Base-by-base conservation (phyloP, 23 tunicate species). In the Phallusia fumigata region DNA sequence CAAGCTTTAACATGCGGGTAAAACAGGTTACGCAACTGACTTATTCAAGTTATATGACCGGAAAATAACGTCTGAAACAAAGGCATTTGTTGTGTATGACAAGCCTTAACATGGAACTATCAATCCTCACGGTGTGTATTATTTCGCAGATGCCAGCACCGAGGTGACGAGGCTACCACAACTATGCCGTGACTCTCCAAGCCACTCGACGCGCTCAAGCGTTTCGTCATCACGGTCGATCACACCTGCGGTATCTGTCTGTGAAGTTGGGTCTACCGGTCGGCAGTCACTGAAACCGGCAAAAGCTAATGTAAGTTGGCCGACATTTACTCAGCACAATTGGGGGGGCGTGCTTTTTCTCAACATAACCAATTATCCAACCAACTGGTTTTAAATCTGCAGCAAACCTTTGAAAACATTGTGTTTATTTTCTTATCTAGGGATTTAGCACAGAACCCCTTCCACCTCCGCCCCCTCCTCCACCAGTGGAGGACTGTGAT, bases 141-240 rank as follows among this genome's bases (percentile, higher is more conserved):
- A 5, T 52, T 19, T 28, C 26, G 8, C 51, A 84, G 83, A 85
- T 36, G 69, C 78, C 78, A 74, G 40, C 45, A 3, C 40, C 1
- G 89, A 85, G 19, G 90, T 90, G 33, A 85, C 74, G 78, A 93
- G 85, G 50, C 81, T 93, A 15, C 97, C 97, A 0, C 97, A 93
- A 65, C 85, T 93, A 10, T 93, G 87, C 50, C 73, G 84, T 10
- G 93, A 93, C 34, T 92, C 97, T 19, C 90, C 96, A 13, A 77
- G 32, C 65, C 89, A 86, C 69, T 83, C 91, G 18, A 82, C 82
- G 44, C 85, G 76, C 19, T 88, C 97, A 58, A 87, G 86, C 74
- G 83, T 87, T 36, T 87, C 97, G 3, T 92, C 92, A 31, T 84
- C 97, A 47, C 88, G 80, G 49, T 87, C 91, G 12, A 73, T 83